A percentile compares a stretch with the other conserved stretches of the same genome.
phyloP scores from a whole-genome alignment of 1,140 invertebrate species.

The Drosophila equinoxialis region DNA sequence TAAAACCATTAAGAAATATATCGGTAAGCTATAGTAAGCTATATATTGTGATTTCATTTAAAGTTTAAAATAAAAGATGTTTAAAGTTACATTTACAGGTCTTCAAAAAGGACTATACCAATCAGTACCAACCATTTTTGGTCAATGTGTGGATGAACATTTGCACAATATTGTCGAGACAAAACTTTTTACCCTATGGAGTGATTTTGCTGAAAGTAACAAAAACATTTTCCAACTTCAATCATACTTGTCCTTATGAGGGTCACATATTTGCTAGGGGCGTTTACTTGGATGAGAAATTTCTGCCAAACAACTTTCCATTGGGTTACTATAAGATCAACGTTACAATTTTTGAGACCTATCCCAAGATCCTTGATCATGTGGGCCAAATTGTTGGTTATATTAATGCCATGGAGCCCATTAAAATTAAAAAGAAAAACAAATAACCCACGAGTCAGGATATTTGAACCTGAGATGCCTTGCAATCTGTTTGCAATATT shows the following conservation, averaged over 20 bases:
- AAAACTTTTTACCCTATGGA: constrained; percentile 30
- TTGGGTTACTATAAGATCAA: background rate
- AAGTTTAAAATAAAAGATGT: background rate
- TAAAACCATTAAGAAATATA: constrained; percentile 23
- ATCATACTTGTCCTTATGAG: constrained; percentile 42
- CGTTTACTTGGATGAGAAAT: background rate
- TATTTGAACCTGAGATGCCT: too few species aligned
- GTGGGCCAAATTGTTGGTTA: constrained; percentile 31
- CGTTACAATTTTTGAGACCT: background rate
- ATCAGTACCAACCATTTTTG: constrained; percentile 47
- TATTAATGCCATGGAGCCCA: constrained; percentile 17
- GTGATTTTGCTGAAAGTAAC: constrained; percentile 9
- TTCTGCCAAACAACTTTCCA: background rate
- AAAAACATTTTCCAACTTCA: constrained; percentile 30
- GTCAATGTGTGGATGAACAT: constrained; percentile 24
- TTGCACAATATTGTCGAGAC: constrained; percentile 28
- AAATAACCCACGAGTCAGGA: too few species aligned
- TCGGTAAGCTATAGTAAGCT: constrained; percentile 23
- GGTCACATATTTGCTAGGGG: background rate
- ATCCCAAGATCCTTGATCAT: background rate
- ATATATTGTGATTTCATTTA: background rate
- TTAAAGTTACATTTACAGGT: constrained; percentile 21
- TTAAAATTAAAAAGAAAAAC: constrained; percentile 9
- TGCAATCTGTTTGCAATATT: too few species aligned
- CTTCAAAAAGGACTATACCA: constrained; percentile 40